Conservation (phyloP, 2,888 invertebrate species). For the Cheiracanthium punctorium region DNA sequence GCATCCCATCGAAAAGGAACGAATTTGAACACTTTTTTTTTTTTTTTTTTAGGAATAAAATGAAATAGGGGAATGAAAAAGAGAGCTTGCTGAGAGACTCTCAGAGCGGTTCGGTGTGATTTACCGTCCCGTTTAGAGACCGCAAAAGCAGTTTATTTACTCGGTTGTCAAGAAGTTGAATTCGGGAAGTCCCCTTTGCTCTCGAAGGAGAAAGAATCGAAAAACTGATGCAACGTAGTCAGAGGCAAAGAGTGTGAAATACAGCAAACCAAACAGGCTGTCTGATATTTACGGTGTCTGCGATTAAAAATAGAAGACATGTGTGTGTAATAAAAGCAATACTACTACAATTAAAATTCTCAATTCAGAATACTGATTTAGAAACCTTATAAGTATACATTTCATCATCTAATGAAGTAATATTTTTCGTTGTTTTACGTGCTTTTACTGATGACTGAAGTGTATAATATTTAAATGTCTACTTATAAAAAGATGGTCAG, state of each 20-base stretch:
- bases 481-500: too few relatives aligned
- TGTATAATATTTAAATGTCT: too few relatives aligned
- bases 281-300: background rate
- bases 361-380: too few relatives aligned
- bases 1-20: conserved; percentile 28
- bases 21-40: conserved; percentile 27
- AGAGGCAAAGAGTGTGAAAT: background rate
- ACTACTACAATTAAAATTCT: too few relatives aligned
- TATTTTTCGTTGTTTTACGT: too few relatives aligned
- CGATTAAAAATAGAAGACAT: too few relatives aligned
- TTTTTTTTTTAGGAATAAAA: conserved; percentile 40
- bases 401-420: too few relatives aligned
- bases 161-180: conserved; percentile 45
- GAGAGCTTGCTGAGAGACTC: conserved; percentile 10
- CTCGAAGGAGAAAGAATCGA: conserved; percentile 2
- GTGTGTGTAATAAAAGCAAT: too few relatives aligned
- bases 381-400: too few relatives aligned
- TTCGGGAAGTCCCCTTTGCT: conserved; percentile 30
- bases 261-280: background rate
- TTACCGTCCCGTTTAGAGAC: conserved; percentile 56
- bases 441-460: too few relatives aligned
- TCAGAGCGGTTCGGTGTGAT: conserved; percentile 33
- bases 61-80: conserved; percentile 50
- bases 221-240: too few relatives aligned
- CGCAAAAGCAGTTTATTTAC: conserved; percentile 66